These are phyloP conservation scores for Lobophora halterata DNA, from an alignment of 2,888 invertebrate genomes.

Conservation along the genomic window DNA sequence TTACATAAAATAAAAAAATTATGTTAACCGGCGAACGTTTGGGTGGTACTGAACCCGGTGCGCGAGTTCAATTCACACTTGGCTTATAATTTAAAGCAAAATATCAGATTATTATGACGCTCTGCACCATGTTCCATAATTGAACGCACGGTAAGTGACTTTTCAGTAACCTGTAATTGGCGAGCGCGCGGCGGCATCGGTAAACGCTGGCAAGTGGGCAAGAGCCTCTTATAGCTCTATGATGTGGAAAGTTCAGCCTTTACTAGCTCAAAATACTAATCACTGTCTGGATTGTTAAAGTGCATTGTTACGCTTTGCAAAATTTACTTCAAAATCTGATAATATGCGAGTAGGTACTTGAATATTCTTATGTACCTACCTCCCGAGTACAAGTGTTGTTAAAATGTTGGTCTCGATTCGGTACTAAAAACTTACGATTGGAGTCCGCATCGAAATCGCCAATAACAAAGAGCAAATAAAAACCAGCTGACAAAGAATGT, in stretches of 20 bases:
- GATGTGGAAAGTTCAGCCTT: background rate
- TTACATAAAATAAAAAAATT: too few species aligned
- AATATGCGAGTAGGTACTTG: too few species aligned
- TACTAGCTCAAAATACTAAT: background rate
- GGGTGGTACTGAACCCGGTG: too few species aligned
- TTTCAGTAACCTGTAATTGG: constrained; percentile 36
- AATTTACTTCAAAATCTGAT: too few species aligned
- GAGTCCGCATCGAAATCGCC: constrained; percentile 12
- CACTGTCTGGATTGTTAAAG: background rate
- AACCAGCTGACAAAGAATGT: constrained; percentile 13
- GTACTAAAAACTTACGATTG: constrained; percentile 5
- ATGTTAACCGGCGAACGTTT: too few species aligned
- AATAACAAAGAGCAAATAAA: constrained; percentile 9
- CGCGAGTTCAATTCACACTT: too few species aligned
- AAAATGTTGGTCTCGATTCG: background rate
- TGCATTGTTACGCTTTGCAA: too few species aligned
- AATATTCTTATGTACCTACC: background rate
- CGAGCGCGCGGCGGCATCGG: constrained; percentile 19
- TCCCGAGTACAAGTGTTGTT: background rate
- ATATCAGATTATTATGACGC: too few species aligned
- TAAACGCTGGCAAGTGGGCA: constrained; percentile 5
- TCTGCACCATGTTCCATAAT: too few species aligned
- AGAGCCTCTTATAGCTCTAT: background rate
- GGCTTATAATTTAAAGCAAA: constrained; percentile 5
- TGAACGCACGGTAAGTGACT: constrained; percentile 30